These are phyloP conservation scores for Hydrotaea cyrtoneurina DNA, from an alignment of 2,888 invertebrate genomes.

Conservation along the genomic window DNA sequence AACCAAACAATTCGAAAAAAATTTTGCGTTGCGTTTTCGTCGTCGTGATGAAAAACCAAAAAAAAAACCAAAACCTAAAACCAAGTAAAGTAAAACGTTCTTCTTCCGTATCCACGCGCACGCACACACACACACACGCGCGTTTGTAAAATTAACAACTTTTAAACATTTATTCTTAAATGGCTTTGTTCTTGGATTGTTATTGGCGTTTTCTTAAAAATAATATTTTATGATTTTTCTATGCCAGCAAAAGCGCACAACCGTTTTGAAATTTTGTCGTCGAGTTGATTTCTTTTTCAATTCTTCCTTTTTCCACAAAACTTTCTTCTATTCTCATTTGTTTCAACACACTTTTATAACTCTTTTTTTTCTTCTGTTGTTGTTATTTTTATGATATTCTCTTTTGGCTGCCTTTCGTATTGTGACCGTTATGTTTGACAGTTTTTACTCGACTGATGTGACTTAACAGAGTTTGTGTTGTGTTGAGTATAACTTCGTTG, in stretches of 20 bases:
- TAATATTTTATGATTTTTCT: conserved; percentile 15
- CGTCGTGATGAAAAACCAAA: not conserved
- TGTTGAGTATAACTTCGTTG: conserved; percentile 20
- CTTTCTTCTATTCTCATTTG: not conserved
- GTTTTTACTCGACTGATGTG: conserved; percentile 77
- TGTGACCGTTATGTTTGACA: conserved; percentile 75
- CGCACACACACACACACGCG: not conserved
- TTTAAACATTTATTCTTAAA: not conserved
- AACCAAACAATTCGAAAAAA: conserved; percentile 59
- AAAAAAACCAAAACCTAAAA: not conserved
- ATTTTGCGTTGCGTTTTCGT: conserved; percentile 37
- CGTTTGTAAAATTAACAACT: not conserved
- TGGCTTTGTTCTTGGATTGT: not conserved
- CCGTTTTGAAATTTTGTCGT: conserved; percentile 49
- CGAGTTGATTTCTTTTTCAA: conserved; percentile 23
- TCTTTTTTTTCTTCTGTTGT: conserved; percentile 45
- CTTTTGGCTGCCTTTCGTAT: not conserved
- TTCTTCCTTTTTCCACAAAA: not conserved
- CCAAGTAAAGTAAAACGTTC: not conserved
- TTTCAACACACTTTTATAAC: conserved; percentile 2
- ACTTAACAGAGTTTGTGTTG: conserved; percentile 24
- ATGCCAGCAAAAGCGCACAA: conserved; percentile 50
- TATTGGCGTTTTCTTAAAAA: not conserved
- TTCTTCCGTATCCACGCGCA: not conserved
- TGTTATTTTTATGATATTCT: conserved; percentile 22